A percentile compares a stretch with the other conserved stretches of the same genome.
Conservation (phyloP, 53 echinoderm and acorn worm species). For the Echinometra lucunter region DNA sequence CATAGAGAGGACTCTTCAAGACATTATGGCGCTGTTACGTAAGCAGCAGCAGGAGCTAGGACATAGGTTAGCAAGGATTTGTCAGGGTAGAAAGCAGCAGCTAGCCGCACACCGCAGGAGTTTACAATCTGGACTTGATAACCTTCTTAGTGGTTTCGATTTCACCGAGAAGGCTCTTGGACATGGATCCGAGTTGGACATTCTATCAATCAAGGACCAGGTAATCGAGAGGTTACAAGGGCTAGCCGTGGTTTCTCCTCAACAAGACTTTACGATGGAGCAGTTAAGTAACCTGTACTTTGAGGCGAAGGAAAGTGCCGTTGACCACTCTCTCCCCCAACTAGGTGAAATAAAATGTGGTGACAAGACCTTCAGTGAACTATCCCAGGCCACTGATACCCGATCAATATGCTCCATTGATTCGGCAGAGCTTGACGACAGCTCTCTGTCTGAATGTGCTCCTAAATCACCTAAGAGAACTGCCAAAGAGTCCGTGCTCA, state of each 20-base stretch:
- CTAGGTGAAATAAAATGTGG: slow-evolving; percentile 97
- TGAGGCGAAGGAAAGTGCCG: slow-evolving; percentile 84
- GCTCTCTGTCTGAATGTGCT: slow-evolving; percentile 85
- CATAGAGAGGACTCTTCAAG: slow-evolving; percentile 94
- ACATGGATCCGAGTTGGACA: slow-evolving; percentile 96
- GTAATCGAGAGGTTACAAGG: slow-evolving; percentile 97
- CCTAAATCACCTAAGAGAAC: slow-evolving; percentile 89
- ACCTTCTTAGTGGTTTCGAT: slow-evolving; percentile 96
- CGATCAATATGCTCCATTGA: slow-evolving; percentile 93
- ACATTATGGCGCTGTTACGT: slow-evolving; percentile 80
- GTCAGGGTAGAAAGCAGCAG: slow-evolving; percentile 92
- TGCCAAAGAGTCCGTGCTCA: slow-evolving; percentile 73
- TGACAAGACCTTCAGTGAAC: slow-evolving; percentile 85
- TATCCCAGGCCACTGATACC: slow-evolving; percentile 90
- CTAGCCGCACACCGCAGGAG: slow-evolving; percentile 92
- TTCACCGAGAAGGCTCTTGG: slow-evolving; percentile 98
- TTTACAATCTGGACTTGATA: slow-evolving; percentile 93
- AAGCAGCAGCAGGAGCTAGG: slow-evolving; percentile 89
- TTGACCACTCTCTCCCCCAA: slow-evolving; percentile 72
- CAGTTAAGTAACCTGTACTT: slow-evolving; percentile 96
- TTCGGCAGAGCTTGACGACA: slow-evolving; percentile 92
- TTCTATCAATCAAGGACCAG: slow-evolving; percentile 98
- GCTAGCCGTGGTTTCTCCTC: slow-evolving; percentile 89
- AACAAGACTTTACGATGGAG: slow-evolving; percentile 95
- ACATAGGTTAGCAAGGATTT: slow-evolving; percentile 81